Evolutionary conservation across 2,797 vertebrate species (phyloP).

Genomic region (Tarsius wallacei): DNA sequence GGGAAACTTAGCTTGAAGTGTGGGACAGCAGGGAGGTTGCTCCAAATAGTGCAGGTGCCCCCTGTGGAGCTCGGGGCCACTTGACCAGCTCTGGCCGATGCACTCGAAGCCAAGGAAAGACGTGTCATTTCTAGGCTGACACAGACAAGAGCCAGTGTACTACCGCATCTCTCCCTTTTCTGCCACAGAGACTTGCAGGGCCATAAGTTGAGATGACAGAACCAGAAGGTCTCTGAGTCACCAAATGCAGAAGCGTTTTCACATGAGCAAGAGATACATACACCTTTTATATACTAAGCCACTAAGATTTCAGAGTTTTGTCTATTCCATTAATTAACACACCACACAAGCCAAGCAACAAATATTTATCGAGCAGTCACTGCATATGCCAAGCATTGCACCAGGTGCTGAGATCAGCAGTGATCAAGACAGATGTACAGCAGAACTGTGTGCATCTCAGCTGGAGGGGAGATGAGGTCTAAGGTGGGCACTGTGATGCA

Average conservation of each 20-base stretch:
- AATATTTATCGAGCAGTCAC: background rate
- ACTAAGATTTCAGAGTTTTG: background rate
- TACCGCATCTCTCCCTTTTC: background rate
- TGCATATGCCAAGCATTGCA: background rate
- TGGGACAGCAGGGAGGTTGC: background rate
- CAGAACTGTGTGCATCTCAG: rapidly evolving
- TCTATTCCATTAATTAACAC: background rate
- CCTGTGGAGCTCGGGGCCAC: background rate
- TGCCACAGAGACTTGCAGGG: background rate
- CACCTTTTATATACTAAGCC: background rate
- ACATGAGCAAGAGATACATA: background rate
- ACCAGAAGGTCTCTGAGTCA: background rate
- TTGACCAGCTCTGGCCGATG: background rate
- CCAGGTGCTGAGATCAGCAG: background rate
- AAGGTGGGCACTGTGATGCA: rapidly evolving
- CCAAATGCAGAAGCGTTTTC: background rate
- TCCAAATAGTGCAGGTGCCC: too few species aligned
- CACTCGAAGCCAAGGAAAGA: background rate
- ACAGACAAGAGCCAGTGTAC: background rate
- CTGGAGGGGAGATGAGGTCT: background rate
- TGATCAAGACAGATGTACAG: rapidly evolving
- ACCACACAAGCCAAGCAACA: background rate
- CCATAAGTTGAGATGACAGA: background rate
- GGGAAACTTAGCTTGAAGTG: background rate
- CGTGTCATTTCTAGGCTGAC: background rate